phyloP scores from a whole-genome alignment of 2,888 invertebrate species.

The Hecatera dysodea region DNA sequence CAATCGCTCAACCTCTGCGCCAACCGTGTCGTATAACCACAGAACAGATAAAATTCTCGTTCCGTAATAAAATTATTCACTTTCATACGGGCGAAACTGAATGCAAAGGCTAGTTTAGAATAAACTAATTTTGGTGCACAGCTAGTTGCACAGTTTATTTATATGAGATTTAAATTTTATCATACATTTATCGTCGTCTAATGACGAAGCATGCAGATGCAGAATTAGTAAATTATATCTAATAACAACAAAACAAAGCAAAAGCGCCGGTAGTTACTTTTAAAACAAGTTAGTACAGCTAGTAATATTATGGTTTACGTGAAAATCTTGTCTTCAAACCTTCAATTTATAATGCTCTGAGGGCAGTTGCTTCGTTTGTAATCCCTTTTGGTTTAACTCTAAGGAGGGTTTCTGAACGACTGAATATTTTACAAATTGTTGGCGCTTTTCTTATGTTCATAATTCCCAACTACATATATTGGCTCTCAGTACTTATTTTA shows the following conservation, averaged over 20 bases:
- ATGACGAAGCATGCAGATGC: too few relatives aligned
- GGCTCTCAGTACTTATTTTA: conserved; percentile 1
- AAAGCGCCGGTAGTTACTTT: too few relatives aligned
- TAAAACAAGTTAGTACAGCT: too few relatives aligned
- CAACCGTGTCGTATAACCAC: too few relatives aligned
- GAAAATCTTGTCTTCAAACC: conserved; percentile 5
- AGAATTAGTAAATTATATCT: too few relatives aligned
- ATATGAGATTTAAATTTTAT: too few relatives aligned
- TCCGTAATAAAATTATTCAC: too few relatives aligned
- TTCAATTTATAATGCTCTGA: conserved; percentile 21
- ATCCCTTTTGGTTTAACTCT: conserved; percentile 26
- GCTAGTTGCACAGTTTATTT: neutral
- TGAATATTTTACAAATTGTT: conserved; percentile 39
- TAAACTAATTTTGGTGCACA: neutral
- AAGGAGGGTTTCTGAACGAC: neutral
- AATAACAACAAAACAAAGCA: too few relatives aligned
- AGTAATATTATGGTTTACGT: neutral
- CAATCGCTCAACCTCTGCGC: too few relatives aligned
- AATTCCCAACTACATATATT: conserved; percentile 11
- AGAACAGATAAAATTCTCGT: too few relatives aligned
- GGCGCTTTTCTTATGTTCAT: conserved; percentile 4
- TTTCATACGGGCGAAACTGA: neutral
- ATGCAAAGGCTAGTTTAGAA: neutral
- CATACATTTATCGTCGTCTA: too few relatives aligned
- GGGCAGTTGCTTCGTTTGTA: conserved; percentile 14